Evolutionary conservation across 2,113 vertebrate species (phyloP), one percentile per base, ranked within the genome.

Genomic region (Thermophis baileyi): DNA sequence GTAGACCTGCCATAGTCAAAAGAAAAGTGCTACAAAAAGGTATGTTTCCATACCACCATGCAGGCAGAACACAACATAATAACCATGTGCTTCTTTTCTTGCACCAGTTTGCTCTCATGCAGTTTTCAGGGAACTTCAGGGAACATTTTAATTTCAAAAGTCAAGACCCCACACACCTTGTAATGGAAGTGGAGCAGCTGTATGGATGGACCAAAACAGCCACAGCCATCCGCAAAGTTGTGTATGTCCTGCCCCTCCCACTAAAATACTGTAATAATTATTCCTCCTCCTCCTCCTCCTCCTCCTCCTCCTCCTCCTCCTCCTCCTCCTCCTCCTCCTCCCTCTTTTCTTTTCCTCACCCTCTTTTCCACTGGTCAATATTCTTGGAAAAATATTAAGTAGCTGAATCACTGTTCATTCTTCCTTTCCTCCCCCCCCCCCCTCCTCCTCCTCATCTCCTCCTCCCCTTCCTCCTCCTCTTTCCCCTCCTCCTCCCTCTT

Each of bases 51-150:
- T 20, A 1, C 6, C 49, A 16, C 18, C 27, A 11, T 53, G 12
- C 63, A 27, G 57, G 40, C 30, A 47, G 5, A 60, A 27, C 24
- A 35, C 90, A 12, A 55, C n/a, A 24, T 20, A 40, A 35, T n/a
- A 44, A 74, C 27, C 0, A 24, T 92, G 35, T 91, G 46, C 10
- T 8, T 49, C 18, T 50, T 5, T 27, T 24, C 8, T 3, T 1
- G 27, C 55, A 4, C 46, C 95, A 97, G 97, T 97, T 97, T 93
- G 96, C 97, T 69, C 92, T 97, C 93, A 95, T 96, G 96, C 94
- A 97, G 95, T 97, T 95, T 85, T 97, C 97, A 0, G 0, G 85
- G 0, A 0, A 0, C 0, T 96, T 96, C 92, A 0, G 0, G 35
- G 93, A 27, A 63, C 96, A 97, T 49, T 97, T 97, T 25, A 91